A percentile compares a stretch with the other conserved stretches of the same genome.
These are phyloP conservation scores for Cataglyphis cursor DNA, from an alignment of 2,888 invertebrate species.

Conservation along the genomic window DNA sequence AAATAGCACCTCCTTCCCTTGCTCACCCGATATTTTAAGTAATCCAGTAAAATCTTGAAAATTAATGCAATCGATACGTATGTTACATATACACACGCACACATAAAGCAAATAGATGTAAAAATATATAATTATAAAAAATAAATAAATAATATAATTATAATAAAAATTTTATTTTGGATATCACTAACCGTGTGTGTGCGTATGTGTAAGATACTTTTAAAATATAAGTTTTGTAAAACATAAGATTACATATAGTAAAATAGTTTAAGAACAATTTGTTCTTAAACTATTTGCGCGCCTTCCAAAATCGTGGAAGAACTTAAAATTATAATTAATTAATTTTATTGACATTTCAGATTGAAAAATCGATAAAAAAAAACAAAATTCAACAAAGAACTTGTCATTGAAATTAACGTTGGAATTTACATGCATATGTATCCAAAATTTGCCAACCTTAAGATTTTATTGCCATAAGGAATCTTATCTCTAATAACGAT, in stretches of 20 bases:
- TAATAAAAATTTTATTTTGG: neutral
- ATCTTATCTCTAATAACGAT: neutral
- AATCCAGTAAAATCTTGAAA: neutral
- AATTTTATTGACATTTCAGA: neutral
- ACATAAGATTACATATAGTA: neutral
- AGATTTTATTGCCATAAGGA: neutral
- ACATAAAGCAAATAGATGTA: neutral
- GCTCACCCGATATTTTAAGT: conserved; percentile 13
- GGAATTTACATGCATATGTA: no score
- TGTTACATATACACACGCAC: no score
- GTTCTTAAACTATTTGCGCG: neutral
- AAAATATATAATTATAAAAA: neutral
- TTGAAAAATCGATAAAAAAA: neutral
- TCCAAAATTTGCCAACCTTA: neutral
- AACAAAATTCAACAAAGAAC: neutral
- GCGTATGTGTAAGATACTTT: no score
- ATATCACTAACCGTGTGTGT: neutral
- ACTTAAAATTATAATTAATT: neutral
- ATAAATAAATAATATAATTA: neutral
- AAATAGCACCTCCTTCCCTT: conserved; percentile 29
- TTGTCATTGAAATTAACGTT: conserved; percentile 2
- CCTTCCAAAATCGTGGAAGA: neutral
- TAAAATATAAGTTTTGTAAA: neutral
- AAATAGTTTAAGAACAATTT: neutral
- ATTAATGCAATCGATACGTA: neutral